Base-by-base conservation (phyloP, 2,888 invertebrate species). In the Machimus rusticus region DNA sequence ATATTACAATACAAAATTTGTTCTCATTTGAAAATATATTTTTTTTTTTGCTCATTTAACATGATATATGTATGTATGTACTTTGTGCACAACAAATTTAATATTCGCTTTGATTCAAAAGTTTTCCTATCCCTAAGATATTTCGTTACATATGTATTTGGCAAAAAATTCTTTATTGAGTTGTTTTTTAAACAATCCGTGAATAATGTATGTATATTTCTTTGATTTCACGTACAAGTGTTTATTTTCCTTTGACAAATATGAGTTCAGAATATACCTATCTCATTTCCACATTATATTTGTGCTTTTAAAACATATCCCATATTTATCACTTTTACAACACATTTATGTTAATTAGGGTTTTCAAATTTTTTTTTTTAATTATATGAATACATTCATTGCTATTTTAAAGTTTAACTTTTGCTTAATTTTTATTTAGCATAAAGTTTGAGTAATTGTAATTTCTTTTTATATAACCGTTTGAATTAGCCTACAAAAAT, bases 101-200 rank as follows among this genome's bases (percentile, higher is more conserved):
- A 5, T 81, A 23, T 81, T 51, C 55, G 12, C 31, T 55, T 81
- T 81, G 9, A 23, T 81, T 28, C 28, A 51, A 81, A 43, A 43
- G 3, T 16, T 55, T 31, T 31, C 55, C 55, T 55, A 81, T 51
- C 16, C 46, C 31, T 81, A 81, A 46, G 81, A 81, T 23, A 79
- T 81, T 81, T 81, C 34, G 51, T 81, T 81, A 81, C 55, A 81
- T 55, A 81, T 81, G 46, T 81, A 81, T 51, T 81, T 81, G 81
- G 81, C 81, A 81, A 81, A 28, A 34, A 51, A 23, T 81, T 81
- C 9, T 23, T 28, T 66, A 12, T 28, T 66, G 66, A 3, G 0
- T 23, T 57, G 23, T 66, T 66, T 9, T 23, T 66, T 23, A 12
- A 23, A 66, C 28, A 66, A 66, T 66, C 28, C 66, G 2, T 14